Conservation (phyloP, 1,140 invertebrate species). For the Mactra quadrangularis region DNA sequence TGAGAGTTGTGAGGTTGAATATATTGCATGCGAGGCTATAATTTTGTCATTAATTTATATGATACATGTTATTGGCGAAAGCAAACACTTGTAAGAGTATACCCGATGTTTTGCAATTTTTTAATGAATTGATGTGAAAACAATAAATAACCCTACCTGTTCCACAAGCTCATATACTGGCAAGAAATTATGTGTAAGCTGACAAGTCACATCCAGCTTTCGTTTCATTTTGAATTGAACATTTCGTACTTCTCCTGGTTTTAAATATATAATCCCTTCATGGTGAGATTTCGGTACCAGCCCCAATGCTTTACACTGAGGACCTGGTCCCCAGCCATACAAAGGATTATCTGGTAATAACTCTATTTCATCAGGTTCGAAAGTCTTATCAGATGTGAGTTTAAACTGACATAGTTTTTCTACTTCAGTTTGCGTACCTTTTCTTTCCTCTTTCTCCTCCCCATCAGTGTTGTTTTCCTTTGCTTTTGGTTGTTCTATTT, state of each 20-base stretch:
- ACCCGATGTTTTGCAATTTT: no score
- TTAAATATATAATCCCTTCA: constrained; percentile 53
- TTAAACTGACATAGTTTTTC: constrained; percentile 47
- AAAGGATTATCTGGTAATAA: constrained; percentile 44
- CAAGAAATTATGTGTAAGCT: constrained; percentile 48
- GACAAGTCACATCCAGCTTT: constrained; percentile 29
- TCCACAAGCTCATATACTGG: constrained; percentile 54
- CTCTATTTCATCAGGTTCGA: constrained; percentile 37
- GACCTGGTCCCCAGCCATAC: constrained; percentile 57
- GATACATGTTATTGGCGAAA: no score
- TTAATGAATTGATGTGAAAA: no score
- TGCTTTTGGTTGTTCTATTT: not conserved
- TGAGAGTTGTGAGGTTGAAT: no score
- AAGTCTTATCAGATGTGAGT: constrained; percentile 44
- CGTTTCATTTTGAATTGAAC: constrained; percentile 40
- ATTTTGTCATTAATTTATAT: no score
- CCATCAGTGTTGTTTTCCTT: not conserved
- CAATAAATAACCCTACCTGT: constrained; percentile 33
- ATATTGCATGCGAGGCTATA: no score
- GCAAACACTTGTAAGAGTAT: no score
- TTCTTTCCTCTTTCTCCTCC: not conserved
- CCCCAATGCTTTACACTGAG: constrained; percentile 29
- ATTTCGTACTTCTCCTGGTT: constrained; percentile 35
- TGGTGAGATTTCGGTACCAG: constrained; percentile 44
- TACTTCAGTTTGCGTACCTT: not conserved